These are phyloP conservation scores for Coremacera marginata DNA, from an alignment of 2,888 invertebrate species.

Conservation along the genomic window DNA sequence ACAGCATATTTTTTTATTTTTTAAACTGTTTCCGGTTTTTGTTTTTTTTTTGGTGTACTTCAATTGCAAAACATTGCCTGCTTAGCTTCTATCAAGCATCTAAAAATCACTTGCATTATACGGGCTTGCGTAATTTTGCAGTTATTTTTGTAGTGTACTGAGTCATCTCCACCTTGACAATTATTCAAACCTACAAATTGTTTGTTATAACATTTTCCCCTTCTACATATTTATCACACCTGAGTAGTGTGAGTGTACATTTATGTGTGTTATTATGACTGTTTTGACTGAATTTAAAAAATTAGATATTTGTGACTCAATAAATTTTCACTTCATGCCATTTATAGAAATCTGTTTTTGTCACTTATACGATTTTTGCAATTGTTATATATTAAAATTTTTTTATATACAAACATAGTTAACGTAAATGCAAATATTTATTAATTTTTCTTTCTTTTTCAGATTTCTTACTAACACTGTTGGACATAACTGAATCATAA, in stretches of 20 bases:
- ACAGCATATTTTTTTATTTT: no score
- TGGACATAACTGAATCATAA: conserved; percentile 43
- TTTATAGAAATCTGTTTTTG: background rate
- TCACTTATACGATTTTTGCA: background rate
- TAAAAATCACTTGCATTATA: no score
- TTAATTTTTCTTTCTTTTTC: conserved; percentile 39
- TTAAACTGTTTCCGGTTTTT: conserved; percentile 16
- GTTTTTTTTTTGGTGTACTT: conserved; percentile 3
- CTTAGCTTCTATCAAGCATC: no score
- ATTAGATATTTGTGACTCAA: background rate
- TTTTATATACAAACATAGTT: background rate
- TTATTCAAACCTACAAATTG: no score
- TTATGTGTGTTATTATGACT: background rate
- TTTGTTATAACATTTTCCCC: no score
- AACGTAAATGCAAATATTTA: conserved; percentile 11
- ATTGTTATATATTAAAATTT: background rate
- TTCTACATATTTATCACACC: no score
- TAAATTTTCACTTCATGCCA: background rate
- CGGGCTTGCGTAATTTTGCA: no score
- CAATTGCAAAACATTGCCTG: no score
- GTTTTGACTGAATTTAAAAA: background rate
- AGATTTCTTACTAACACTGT: conserved; percentile 44
- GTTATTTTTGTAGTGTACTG: no score
- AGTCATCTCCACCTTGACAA: no score
- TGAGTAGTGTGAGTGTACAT: no score